phyloP scores from a whole-genome alignment of 2,888 invertebrate species.

The Lasioglossum zephyrum region DNA sequence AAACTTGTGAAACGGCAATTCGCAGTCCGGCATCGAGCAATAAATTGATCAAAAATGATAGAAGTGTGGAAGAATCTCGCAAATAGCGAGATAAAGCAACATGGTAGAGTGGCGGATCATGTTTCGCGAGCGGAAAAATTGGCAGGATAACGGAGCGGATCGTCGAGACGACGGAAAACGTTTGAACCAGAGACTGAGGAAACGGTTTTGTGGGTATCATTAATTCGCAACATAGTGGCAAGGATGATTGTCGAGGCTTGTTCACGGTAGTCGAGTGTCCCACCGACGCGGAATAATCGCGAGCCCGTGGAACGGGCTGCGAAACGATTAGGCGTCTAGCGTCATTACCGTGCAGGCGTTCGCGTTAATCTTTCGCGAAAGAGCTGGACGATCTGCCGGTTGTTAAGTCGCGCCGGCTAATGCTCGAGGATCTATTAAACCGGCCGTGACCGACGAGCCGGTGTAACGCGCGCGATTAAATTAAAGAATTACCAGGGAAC shows the following conservation, averaged over 20 bases:
- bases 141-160: not conserved
- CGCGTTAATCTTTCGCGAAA: constrained; percentile 61
- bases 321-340: constrained; percentile 59
- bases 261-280: constrained; percentile 62
- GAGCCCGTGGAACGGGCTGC: constrained; percentile 44
- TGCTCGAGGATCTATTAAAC: constrained; percentile 62
- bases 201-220: constrained; percentile 4
- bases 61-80: not conserved
- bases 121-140: not conserved
- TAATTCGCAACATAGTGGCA: constrained; percentile 13
- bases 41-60: not conserved
- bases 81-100: not conserved
- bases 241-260: constrained; percentile 23
- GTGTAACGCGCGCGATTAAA: constrained; percentile 53
- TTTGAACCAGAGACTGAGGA: not conserved
- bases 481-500: constrained; percentile 55
- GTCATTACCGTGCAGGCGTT: constrained; percentile 44
- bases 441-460: constrained; percentile 46
- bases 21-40: not conserved
- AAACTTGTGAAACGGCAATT: not conserved
- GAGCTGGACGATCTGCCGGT: constrained; percentile 47
- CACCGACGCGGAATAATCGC: constrained; percentile 31
- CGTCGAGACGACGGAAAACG: not conserved
- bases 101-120: not conserved
- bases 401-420: constrained; percentile 55